These are phyloP conservation scores for Petrolisthes cinctipes DNA, from an alignment of 2,888 invertebrate species.

Conservation along the genomic window DNA sequence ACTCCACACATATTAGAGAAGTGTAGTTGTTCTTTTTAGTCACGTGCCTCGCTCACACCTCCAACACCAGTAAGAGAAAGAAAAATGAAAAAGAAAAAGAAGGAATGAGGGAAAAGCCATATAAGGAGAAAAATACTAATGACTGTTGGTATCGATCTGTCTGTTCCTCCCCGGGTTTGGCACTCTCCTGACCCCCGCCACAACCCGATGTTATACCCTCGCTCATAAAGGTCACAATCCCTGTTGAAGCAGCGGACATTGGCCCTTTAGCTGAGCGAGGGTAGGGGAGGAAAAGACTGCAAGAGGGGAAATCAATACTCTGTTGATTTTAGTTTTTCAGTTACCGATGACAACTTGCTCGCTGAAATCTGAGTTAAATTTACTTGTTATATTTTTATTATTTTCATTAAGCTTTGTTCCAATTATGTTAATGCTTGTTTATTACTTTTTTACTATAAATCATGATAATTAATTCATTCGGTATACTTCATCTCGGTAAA, in stretches of 20 bases:
- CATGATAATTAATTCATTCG: no score
- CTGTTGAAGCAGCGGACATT: background rate
- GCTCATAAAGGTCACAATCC: background rate
- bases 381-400: no score
- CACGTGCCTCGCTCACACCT: constrained; percentile 44
- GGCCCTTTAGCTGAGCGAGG: background rate
- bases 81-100: background rate
- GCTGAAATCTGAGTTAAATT: no score
- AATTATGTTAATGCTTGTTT: no score
- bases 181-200: background rate
- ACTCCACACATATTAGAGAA: constrained; percentile 60
- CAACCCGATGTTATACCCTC: background rate
- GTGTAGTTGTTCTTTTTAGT: constrained; percentile 42
- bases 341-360: background rate
- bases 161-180: background rate
- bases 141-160: background rate
- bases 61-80: constrained; percentile 20
- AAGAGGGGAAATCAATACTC: background rate
- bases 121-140: background rate
- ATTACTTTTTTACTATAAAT: no score
- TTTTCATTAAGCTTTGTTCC: no score
- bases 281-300: background rate
- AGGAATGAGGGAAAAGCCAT: background rate
- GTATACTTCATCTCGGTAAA: no score
- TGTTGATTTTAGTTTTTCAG: background rate